Conservation (phyloP, 2,113 vertebrate species). For the Empidonax traillii region DNA sequence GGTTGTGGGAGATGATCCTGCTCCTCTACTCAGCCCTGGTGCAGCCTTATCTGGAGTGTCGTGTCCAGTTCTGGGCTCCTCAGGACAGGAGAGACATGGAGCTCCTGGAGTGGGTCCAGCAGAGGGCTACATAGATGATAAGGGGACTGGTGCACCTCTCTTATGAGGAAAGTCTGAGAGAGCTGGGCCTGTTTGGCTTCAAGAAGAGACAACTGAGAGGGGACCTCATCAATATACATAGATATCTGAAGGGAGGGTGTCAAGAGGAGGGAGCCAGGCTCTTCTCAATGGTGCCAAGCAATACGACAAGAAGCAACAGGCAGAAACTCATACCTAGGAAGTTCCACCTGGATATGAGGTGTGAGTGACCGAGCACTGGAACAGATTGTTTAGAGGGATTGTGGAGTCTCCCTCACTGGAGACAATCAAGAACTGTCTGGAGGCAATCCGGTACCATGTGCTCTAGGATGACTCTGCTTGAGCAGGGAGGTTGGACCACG, state of each 20-base stretch:
- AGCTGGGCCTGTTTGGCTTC: not conserved
- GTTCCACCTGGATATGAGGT: not conserved
- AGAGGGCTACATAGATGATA: not conserved
- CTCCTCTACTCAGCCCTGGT: not conserved
- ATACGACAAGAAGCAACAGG: not conserved
- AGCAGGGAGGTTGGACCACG: not conserved
- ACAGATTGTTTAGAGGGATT: not conserved
- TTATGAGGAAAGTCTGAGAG: not conserved
- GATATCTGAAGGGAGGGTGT: not conserved
- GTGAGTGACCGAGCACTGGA: not conserved
- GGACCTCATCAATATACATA: not conserved
- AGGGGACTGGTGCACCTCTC: not conserved
- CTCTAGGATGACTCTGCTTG: not conserved
- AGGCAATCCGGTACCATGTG: not conserved
- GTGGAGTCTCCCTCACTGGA: not conserved
- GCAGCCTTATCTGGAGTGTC: not conserved
- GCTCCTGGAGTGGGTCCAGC: not conserved
- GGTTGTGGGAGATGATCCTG: fast-evolving
- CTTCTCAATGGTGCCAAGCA: not conserved
- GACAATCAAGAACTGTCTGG: not conserved
- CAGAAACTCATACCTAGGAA: not conserved
- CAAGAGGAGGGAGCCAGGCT: not conserved
- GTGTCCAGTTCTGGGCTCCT: not conserved
- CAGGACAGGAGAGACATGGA: not conserved
- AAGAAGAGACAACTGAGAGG: not conserved